phyloP scores from a whole-genome alignment of 2,113 vertebrate species.

The Chionis minor region DNA sequence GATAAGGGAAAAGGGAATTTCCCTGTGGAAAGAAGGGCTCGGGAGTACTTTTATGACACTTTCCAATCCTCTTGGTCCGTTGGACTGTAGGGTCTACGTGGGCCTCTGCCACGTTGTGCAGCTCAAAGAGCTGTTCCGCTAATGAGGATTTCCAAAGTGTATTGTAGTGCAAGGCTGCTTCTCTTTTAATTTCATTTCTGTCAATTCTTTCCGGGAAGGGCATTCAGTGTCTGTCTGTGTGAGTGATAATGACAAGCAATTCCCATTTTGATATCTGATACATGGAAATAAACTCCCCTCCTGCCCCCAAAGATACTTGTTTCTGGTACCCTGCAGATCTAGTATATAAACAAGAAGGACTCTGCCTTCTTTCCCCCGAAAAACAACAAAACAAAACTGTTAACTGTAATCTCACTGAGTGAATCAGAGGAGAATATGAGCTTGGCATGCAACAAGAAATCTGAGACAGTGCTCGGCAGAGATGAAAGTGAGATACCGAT shows the following conservation, averaged over 20 bases:
- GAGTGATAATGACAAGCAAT: background rate
- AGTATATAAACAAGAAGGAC: background rate
- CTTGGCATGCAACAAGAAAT: conserved; percentile 19
- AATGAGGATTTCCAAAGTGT: background rate
- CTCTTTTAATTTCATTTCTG: background rate
- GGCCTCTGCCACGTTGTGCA: background rate
- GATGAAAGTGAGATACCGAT: conserved; percentile 48
- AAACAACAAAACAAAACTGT: background rate
- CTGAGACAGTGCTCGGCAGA: background rate
- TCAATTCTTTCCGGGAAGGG: background rate
- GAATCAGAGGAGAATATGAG: conserved; percentile 4
- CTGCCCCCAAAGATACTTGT: background rate
- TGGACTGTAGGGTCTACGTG: background rate
- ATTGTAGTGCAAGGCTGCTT: background rate
- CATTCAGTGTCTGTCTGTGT: background rate
- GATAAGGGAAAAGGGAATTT: background rate
- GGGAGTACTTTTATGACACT: background rate
- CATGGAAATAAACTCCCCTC: background rate
- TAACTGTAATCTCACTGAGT: conserved; percentile 24
- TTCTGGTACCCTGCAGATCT: background rate
- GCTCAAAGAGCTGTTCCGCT: background rate
- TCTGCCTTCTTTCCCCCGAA: background rate
- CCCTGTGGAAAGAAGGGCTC: background rate
- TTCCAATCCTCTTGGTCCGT: background rate
- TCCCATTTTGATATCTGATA: conserved; percentile 3